Base-by-base conservation (phyloP, 2,113 vertebrate genomes). In the Phoxinus phoxinus region DNA sequence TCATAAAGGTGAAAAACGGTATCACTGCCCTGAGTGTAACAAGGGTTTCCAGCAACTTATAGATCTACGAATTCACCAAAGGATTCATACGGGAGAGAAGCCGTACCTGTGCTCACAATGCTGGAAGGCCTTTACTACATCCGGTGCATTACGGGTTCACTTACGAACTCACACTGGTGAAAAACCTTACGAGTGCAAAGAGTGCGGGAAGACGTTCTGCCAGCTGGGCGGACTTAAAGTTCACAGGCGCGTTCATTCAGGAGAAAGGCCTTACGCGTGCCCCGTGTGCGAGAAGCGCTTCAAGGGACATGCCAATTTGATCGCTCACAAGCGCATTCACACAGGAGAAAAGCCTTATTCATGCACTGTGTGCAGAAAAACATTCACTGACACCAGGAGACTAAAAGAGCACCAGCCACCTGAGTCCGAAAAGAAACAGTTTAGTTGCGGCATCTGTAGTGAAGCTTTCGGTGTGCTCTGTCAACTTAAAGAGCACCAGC, bases 141-240 rank as follows among this genome's bases (percentile, higher is more conserved):
- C 63, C 46, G 59, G 59, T 23, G 80, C 80, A 4, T 65, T 82
- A 63, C 41, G 25, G 35, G 59, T 69, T 67, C 80, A 82, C 27
- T n/a, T n/a, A 1, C 19, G 44, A 51, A 82, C 63, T 27, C 80
- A 82, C 44, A 69, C 80, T 48, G 80, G 59, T 53, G 80, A 82
- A 82, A 81, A 63, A 81, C 58, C 79, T 67, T 81, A 81, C 6
- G n/a, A 46, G 61, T 82, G 80, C 63, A 23, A 46, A 48, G 27
- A 69, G 27, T 82, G 79, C 10, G 79, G 79, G n/a, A 81, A 81
- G 79, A 51, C 13, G 25, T 81, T 81, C 10, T 81, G 75, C 53
- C 75, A 78, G 75, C 74, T 77, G 48, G 74, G 74, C 0, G 74
- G 74, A 77, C 74, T 78, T 23, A 78, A 78, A 58, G 76, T 78